Conservation (phyloP, 2,888 invertebrate species). For the Drosophila diplacantha region DNA sequence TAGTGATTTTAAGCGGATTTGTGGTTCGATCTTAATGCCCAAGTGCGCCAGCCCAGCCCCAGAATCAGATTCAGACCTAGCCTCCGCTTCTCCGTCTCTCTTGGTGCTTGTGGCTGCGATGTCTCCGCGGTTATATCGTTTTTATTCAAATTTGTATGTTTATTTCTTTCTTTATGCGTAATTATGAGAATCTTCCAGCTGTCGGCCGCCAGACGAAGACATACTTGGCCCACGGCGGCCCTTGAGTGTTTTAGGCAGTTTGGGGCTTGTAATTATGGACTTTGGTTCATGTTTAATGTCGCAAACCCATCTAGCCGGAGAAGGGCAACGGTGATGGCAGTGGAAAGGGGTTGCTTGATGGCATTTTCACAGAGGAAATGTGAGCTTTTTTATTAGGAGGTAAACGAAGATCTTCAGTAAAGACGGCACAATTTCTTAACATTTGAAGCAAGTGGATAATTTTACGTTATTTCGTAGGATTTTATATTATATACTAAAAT, state of each 20-base stretch:
- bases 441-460: neutral
- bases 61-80: slow-evolving; percentile 21
- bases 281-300: slow-evolving; percentile 45
- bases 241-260: slow-evolving; percentile 65
- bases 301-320: slow-evolving; percentile 29
- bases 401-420: neutral
- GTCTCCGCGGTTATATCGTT: slow-evolving; percentile 62
- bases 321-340: neutral
- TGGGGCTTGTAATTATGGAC: slow-evolving; percentile 55
- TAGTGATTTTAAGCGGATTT: slow-evolving; percentile 75
- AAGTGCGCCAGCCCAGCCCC: slow-evolving; percentile 69
- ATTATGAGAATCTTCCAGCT: slow-evolving; percentile 63
- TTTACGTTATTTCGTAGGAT: neutral
- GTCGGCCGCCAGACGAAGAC: slow-evolving; percentile 46
- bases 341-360: slow-evolving; percentile 18
- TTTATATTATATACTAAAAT: neutral
- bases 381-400: neutral
- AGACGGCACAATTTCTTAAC: neutral
- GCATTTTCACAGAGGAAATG: slow-evolving; percentile 8
- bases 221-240: slow-evolving; percentile 30
- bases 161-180: slow-evolving; percentile 66
- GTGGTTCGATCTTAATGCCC: slow-evolving; percentile 74
- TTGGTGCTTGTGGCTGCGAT: slow-evolving; percentile 23
- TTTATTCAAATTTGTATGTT: slow-evolving; percentile 73
- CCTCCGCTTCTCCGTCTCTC: slow-evolving; percentile 17